Conservation (phyloP, 2,113 vertebrate genomes). For the Polyodon spathula region DNA sequence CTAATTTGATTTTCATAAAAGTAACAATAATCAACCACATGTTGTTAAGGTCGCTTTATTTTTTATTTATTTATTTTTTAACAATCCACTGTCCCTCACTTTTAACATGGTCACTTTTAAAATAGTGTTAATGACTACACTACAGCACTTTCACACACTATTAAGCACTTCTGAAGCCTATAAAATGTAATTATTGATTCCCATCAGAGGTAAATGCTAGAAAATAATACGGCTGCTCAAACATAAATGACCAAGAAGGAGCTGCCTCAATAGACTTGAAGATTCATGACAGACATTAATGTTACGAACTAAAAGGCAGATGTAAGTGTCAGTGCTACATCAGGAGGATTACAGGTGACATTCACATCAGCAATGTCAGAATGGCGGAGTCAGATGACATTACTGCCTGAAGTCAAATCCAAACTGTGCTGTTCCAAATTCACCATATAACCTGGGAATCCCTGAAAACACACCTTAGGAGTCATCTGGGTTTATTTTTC, state of each 20-base stretch:
- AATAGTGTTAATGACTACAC: not conserved
- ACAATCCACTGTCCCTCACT: not conserved
- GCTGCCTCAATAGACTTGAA: not conserved
- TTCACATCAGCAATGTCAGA: not conserved
- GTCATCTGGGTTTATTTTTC: no score
- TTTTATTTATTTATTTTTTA: no score
- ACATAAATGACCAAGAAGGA: not conserved
- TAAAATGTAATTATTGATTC: slow-evolving; percentile 1
- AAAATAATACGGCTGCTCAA: not conserved
- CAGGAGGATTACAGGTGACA: not conserved
- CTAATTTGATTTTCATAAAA: no score
- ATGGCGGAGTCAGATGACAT: not conserved
- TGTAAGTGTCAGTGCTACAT: not conserved
- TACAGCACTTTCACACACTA: not conserved
- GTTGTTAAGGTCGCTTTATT: no score
- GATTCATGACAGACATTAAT: no score
- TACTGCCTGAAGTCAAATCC: not conserved
- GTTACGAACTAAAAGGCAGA: not conserved
- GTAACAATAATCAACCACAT: no score
- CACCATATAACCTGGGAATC: not conserved
- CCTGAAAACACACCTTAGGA: no score
- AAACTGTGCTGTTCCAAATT: not conserved
- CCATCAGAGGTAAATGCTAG: not conserved
- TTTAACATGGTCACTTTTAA: not conserved
- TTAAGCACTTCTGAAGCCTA: not conserved